Evolutionary conservation across 2,113 vertebrate genomes (phyloP).

Genomic region (Synchiropus splendidus): DNA sequence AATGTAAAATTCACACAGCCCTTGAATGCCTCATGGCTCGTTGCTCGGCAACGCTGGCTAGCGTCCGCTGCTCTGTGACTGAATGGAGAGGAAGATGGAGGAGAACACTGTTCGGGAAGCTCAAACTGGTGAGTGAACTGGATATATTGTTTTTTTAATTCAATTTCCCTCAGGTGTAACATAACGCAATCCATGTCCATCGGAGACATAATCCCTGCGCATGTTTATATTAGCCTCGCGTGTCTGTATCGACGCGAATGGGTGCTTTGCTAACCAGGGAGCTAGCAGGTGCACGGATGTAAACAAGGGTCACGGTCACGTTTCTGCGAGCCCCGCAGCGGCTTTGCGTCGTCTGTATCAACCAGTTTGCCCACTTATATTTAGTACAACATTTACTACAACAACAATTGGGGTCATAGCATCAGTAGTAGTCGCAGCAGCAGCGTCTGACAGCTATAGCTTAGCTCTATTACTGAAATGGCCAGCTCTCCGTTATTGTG

Average conservation of each 20-base stretch:
- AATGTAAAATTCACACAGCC: too few species aligned
- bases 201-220: constrained; percentile 43
- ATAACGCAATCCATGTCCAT: constrained; percentile 1
- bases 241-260: too few species aligned
- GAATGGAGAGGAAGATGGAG: constrained; percentile 70
- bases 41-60: constrained; percentile 62
- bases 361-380: too few species aligned
- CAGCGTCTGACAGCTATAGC: too few species aligned
- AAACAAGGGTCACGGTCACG: constrained; percentile 38
- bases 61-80: constrained; percentile 53
- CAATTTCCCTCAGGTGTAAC: neutral
- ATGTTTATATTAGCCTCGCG: neutral
- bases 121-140: constrained; percentile 68
- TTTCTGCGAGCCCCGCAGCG: neutral
- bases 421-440: too few species aligned
- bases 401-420: too few species aligned
- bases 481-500: neutral
- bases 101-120: constrained; percentile 57
- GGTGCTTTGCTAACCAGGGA: constrained; percentile 21
- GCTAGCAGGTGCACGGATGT: constrained; percentile 48
- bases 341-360: too few species aligned
- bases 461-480: too few species aligned
- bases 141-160: constrained; percentile 8
- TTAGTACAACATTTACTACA: too few species aligned
- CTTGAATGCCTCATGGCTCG: constrained; percentile 31